A percentile compares a stretch with the other conserved stretches of the same genome.
Evolutionary conservation across 92 coral and sea anemone species (phyloP).

Genomic region (Parazoanthus darwini): DNA sequence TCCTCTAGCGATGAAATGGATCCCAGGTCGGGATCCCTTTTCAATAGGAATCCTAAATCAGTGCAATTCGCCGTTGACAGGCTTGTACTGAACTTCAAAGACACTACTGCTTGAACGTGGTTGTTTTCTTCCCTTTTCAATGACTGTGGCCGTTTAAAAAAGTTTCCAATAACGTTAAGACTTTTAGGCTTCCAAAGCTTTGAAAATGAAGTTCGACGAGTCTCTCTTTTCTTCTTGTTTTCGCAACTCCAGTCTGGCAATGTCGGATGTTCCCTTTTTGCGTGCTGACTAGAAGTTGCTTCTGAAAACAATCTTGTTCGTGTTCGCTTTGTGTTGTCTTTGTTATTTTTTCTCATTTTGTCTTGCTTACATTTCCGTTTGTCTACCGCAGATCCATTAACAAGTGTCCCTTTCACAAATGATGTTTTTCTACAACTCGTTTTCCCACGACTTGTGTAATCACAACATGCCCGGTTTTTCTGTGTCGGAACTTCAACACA

Average conservation of each 20-base stretch:
- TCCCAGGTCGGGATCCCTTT: slow-evolving; percentile 30
- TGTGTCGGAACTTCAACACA: slow-evolving; percentile 22
- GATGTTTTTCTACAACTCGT: slow-evolving; percentile 28
- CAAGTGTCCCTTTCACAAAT: slow-evolving; percentile 36
- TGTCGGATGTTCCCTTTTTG: neutral
- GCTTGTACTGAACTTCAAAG: neutral
- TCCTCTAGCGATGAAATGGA: slow-evolving; percentile 35
- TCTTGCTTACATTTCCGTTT: slow-evolving; percentile 31
- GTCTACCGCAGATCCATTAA: slow-evolving; percentile 25
- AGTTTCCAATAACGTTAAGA: slow-evolving; percentile 30
- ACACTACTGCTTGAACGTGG: neutral
- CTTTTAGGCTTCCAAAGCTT: slow-evolving; percentile 38
- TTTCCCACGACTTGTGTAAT: slow-evolving; percentile 36
- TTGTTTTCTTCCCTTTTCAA: slow-evolving; percentile 11
- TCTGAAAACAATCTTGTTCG: slow-evolving; percentile 31
- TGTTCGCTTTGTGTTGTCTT: slow-evolving; percentile 9
- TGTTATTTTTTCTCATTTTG: slow-evolving; percentile 40
- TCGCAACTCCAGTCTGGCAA: neutral
- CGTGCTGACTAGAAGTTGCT: slow-evolving; percentile 20
- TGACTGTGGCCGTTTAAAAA: neutral
- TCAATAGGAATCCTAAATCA: slow-evolving; percentile 29
- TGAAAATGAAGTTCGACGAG: slow-evolving; percentile 1
- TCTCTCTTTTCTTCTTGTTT: slow-evolving; percentile 4
- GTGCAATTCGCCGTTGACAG: slow-evolving; percentile 22
- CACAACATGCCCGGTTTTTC: neutral